Conservation (phyloP, 2,888 invertebrate species). For the Atrina japonica region DNA sequence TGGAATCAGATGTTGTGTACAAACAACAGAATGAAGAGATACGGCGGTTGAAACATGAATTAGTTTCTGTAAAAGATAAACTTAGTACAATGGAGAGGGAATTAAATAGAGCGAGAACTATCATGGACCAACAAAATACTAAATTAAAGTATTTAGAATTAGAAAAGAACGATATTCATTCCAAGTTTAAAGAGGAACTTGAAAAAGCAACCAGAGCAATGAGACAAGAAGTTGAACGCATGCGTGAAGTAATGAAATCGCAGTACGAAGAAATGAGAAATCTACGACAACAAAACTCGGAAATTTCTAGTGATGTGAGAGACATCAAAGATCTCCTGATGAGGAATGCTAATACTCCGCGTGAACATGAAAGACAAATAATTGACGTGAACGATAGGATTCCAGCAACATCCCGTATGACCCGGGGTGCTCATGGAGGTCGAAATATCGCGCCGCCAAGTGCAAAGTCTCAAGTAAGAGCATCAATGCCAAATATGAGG, state of each 20-base stretch:
- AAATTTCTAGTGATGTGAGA: constrained; percentile 67
- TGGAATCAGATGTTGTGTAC: constrained; percentile 56
- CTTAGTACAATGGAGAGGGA: constrained; percentile 64
- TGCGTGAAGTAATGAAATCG: constrained; percentile 72
- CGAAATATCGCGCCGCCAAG: constrained; percentile 12
- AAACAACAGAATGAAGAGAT: constrained; percentile 64
- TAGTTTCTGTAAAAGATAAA: constrained; percentile 60
- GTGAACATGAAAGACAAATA: constrained; percentile 44
- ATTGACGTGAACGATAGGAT: constrained; percentile 48
- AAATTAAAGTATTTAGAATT: constrained; percentile 60
- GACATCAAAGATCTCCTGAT: constrained; percentile 66
- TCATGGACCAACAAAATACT: constrained; percentile 64
- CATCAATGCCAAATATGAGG: constrained; percentile 34
- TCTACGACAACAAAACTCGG: constrained; percentile 65
- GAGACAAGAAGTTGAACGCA: constrained; percentile 69
- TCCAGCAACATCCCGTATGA: constrained; percentile 38
- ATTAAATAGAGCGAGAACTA: constrained; percentile 54
- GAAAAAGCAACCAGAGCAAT: constrained; percentile 66
- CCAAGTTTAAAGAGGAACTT: constrained; percentile 64
- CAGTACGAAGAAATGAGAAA: constrained; percentile 71
- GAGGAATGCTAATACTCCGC: constrained; percentile 41
- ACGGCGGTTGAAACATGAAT: constrained; percentile 54
- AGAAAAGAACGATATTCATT: constrained; percentile 59
- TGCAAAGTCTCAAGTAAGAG: constrained; percentile 1
- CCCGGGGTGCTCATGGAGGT: constrained; percentile 42